phyloP scores from a whole-genome alignment of 2,888 invertebrate species.

The Temnothorax unifasciatus region DNA sequence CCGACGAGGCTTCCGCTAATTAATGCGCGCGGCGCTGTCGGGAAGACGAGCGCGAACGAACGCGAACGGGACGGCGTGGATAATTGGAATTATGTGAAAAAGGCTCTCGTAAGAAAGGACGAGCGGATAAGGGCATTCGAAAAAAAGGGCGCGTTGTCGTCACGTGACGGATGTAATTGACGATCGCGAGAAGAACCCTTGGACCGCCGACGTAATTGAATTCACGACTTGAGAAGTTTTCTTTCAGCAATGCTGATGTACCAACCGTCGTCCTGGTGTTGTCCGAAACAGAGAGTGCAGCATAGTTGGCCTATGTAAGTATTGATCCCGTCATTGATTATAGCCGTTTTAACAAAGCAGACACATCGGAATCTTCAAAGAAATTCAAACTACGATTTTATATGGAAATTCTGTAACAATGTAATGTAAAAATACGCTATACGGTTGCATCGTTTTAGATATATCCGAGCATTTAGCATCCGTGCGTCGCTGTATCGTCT shows the following conservation, averaged over 20 bases:
- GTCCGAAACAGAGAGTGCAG: not conserved
- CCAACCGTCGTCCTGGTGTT: conserved; percentile 53
- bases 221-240: conserved; percentile 77
- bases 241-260: conserved; percentile 44
- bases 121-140: conserved; percentile 57
- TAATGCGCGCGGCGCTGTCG: conserved; percentile 77
- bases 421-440: not conserved
- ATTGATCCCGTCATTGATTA: not conserved
- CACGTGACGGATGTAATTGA: conserved; percentile 84
- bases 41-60: conserved; percentile 61
- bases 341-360: not conserved
- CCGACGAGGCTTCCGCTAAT: conserved; percentile 80
- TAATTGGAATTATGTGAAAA: conserved; percentile 85
- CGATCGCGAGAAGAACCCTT: conserved; percentile 68
- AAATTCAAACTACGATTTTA: not conserved
- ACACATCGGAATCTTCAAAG: not conserved
- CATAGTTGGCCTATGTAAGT: not conserved
- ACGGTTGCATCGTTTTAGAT: not conserved
- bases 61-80: conserved; percentile 74
- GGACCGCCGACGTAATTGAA: conserved; percentile 80
- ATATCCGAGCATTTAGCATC: not conserved
- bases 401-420: not conserved
- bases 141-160: conserved; percentile 75
- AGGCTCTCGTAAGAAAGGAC: conserved; percentile 75
- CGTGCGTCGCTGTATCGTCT: not conserved